Evolutionary conservation across 2,888 invertebrate genomes (phyloP).

Genomic region (Orthosia cruda): DNA sequence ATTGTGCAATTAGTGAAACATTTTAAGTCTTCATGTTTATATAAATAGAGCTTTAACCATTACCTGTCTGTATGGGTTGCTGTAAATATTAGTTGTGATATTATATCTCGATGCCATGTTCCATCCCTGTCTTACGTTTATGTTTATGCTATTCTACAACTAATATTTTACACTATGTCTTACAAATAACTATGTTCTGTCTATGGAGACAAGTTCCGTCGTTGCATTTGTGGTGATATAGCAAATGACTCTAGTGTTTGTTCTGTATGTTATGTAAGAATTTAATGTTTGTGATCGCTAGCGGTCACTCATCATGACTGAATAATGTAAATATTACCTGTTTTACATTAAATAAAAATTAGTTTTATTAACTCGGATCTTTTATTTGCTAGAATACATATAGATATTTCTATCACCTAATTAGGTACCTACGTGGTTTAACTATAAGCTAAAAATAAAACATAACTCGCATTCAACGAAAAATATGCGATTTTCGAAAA

Average conservation of each 20-base stretch:
- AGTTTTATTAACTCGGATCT: constrained; percentile 77
- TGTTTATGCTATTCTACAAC: constrained; percentile 64
- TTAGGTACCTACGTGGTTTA: constrained; percentile 47
- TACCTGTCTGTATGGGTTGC: constrained; percentile 78
- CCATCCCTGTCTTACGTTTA: constrained; percentile 66
- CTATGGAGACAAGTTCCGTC: constrained; percentile 52
- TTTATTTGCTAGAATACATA: constrained; percentile 44
- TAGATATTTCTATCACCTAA: constrained; percentile 33
- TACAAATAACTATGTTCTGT: constrained; percentile 54
- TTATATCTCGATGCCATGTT: constrained; percentile 86
- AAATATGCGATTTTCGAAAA: constrained; percentile 16
- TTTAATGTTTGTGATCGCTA: constrained; percentile 74
- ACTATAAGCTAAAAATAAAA: constrained; percentile 47
- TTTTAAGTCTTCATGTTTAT: constrained; percentile 59
- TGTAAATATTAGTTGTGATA: constrained; percentile 87
- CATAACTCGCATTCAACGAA: constrained; percentile 42
- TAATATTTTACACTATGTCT: constrained; percentile 60
- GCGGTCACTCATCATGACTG: constrained; percentile 86
- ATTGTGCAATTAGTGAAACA: constrained; percentile 35
- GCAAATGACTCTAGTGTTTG: constrained; percentile 63
- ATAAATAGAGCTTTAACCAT: constrained; percentile 84
- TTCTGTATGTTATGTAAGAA: constrained; percentile 65
- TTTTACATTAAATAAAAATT: constrained; percentile 88
- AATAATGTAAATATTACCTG: constrained; percentile 89
- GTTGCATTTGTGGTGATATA: constrained; percentile 63